Base-by-base conservation (phyloP, 1,140 invertebrate genomes). In the Proctacanthus coquilletti region DNA sequence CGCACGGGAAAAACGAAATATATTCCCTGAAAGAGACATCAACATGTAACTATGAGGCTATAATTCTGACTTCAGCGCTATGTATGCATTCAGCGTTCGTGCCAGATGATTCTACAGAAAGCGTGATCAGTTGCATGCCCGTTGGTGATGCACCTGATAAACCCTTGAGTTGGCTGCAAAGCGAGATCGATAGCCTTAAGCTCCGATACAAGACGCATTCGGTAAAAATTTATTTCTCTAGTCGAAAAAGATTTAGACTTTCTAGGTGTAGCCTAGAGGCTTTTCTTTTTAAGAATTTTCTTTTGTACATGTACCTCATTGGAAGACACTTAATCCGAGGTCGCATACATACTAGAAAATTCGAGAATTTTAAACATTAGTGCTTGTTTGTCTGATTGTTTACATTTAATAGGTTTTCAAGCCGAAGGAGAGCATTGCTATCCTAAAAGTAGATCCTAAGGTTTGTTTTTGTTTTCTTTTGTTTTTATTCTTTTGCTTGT, bases 21-120 rank as follows among this genome's bases (percentile, higher is more conserved):
- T 89, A 85, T 54, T 86, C 86, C 0, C 68, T 97, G 21, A 92
- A 94, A 53, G 93, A 98, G 64, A 82, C 76, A 0, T 82, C 85
- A 0, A 91, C 83, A 1, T 98, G 94, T 55, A 84, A 91, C 63
- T 98, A 98, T 61, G 87, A 93, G 63, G 76, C 84, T 8, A 73
- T 92, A 18, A 78, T 93, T 8, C 63, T 94, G 5, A 85, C 89
- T 2, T 77, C 84, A 3, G 57, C 80, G 9, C 64, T 97, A 1
- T 98, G 93, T 56, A 61, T 64, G 35, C 91, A 96, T 70, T 88
- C 89, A 2, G 74, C 77, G 45, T 97, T 88, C 50, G 88, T 80
- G 52, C 77, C 84, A 0, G 77, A 82, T 51, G 79, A 84, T 46
- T 72, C 75, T 4, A 79, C 72, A 9, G 81, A 88, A 49, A 76